These are phyloP conservation scores for Philopedon plagiatum DNA, from an alignment of 2,888 invertebrate species.

Conservation along the genomic window DNA sequence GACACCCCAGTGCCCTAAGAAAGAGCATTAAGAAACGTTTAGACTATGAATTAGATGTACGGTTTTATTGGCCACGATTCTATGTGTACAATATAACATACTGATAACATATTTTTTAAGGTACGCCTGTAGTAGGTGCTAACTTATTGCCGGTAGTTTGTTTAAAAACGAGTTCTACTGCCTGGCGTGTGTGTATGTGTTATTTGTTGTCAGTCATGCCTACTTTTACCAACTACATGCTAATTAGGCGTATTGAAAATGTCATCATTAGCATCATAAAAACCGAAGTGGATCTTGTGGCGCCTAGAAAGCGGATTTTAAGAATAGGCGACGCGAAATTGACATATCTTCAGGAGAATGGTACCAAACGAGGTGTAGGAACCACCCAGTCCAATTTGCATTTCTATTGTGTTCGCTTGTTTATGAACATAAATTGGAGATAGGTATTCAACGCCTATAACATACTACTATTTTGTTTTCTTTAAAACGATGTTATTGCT, in stretches of 20 bases:
- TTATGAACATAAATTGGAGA: too few relatives aligned
- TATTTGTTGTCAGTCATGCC: constrained; percentile 11
- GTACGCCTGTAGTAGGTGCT: neutral
- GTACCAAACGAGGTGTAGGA: neutral
- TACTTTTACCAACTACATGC: constrained; percentile 16
- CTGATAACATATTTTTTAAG: neutral
- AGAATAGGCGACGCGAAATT: constrained; percentile 1
- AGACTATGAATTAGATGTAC: too few relatives aligned
- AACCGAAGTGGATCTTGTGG: neutral
- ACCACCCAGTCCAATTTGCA: neutral
- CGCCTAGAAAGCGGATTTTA: constrained; percentile 16
- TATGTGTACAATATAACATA: too few relatives aligned
- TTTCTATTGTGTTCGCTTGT: neutral
- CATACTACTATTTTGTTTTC: too few relatives aligned
- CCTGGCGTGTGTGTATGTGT: neutral
- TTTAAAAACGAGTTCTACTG: constrained; percentile 1
- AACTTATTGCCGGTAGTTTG: neutral
- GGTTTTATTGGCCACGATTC: too few relatives aligned
- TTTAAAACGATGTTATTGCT: too few relatives aligned
- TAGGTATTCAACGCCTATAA: too few relatives aligned
- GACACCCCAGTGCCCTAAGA: too few relatives aligned
- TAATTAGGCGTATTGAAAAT: constrained; percentile 12
- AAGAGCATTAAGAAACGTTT: too few relatives aligned
- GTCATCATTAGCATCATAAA: constrained; percentile 14
- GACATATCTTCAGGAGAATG: neutral